Conservation (phyloP, 2,113 vertebrate species). For the Otis tarda region DNA sequence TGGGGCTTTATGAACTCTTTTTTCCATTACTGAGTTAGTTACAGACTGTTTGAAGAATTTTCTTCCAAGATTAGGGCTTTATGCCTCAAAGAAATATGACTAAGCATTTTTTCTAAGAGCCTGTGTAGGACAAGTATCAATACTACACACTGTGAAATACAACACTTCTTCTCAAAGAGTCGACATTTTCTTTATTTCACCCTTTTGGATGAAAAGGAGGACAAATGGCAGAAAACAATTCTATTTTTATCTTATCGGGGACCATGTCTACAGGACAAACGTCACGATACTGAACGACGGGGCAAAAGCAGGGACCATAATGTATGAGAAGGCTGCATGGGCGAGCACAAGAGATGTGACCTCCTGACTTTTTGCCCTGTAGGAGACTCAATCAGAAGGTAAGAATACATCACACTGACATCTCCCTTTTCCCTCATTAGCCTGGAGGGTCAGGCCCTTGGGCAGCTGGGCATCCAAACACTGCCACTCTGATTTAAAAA, state of each 20-base stretch:
- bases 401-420: constrained; percentile 28
- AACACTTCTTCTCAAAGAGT: neutral
- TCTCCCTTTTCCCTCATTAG: constrained; percentile 35
- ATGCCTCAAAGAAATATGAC: neutral
- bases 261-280: constrained; percentile 27
- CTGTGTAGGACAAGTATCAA: neutral
- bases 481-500: constrained; percentile 15
- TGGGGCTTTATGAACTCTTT: neutral
- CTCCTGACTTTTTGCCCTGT: neutral
- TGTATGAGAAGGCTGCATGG: neutral
- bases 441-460: neutral
- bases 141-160: neutral
- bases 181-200: neutral
- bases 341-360: constrained; percentile 9
- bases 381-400: constrained; percentile 32
- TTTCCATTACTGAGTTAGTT: neutral
- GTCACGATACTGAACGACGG: neutral
- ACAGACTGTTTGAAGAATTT: neutral
- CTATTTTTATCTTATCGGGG: constrained; percentile 13
- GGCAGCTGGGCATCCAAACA: neutral
- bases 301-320: neutral
- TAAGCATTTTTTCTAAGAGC: neutral
- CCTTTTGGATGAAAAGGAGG: neutral
- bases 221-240: constrained; percentile 1
- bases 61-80: neutral